phyloP scores from a whole-genome alignment of 2,797 vertebrate species.

The Propithecus perrieri region DNA sequence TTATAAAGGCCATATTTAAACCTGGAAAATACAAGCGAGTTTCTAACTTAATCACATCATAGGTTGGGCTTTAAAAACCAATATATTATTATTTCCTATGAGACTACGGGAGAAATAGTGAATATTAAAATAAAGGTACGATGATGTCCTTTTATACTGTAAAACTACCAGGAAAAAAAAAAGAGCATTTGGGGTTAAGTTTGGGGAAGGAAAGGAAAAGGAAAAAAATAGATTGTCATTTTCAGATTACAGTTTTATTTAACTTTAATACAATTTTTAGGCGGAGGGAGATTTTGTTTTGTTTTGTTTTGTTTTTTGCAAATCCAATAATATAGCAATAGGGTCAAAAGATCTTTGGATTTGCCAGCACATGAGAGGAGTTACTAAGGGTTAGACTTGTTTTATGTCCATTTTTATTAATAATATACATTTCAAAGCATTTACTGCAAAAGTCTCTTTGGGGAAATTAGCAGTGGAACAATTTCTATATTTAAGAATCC shows the following conservation, averaged over 20 bases:
- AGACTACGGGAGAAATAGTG: not conserved
- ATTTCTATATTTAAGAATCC: slow-evolving; percentile 52
- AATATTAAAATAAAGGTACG: not conserved
- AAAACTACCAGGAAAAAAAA: not conserved
- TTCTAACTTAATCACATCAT: not conserved
- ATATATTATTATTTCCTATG: not conserved
- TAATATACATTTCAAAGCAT: slow-evolving; percentile 1
- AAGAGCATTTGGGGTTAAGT: not conserved
- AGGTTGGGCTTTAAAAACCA: not conserved
- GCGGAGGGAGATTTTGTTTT: not conserved
- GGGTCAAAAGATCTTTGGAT: not conserved
- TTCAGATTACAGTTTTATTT: slow-evolving; percentile 36
- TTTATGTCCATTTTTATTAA: slow-evolving; percentile 38
- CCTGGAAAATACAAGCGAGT: not conserved
- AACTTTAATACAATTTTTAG: not conserved
- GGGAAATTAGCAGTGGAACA: slow-evolving; percentile 43
- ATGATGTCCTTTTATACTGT: not conserved
- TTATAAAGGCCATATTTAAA: not conserved
- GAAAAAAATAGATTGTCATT: not conserved
- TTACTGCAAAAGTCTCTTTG: slow-evolving; percentile 46
- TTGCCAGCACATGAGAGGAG: not conserved
- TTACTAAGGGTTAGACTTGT: not conserved
- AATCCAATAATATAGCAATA: not conserved
- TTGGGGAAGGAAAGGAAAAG: not conserved
- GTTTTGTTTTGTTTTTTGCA: not conserved